These are phyloP conservation scores for Aldrovandia affinis DNA, from an alignment of 2,797 vertebrate genomes.

Conservation along the genomic window DNA sequence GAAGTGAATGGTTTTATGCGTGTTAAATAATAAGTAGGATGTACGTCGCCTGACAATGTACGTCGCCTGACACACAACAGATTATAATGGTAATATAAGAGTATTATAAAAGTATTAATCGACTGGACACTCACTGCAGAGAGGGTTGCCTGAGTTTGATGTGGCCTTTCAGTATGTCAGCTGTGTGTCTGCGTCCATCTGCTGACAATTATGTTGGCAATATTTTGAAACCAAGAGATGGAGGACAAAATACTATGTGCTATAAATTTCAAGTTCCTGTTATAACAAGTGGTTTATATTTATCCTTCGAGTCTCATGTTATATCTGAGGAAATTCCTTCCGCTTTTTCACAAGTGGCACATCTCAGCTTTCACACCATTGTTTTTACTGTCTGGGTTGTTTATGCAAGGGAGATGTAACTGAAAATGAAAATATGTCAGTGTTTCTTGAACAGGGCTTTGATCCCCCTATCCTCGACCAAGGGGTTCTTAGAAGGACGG, in stretches of 20 bases:
- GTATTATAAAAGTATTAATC: conserved; percentile 49
- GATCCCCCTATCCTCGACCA: conserved; percentile 38
- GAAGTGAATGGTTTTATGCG: not conserved
- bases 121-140: conserved; percentile 50
- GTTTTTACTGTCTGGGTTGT: conserved; percentile 64
- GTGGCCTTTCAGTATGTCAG: conserved; percentile 52
- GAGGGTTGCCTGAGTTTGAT: conserved; percentile 47
- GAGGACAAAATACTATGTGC: conserved; percentile 78
- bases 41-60: not conserved
- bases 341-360: conserved; percentile 45
- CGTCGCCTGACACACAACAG: not conserved
- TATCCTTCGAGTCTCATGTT: conserved; percentile 63
- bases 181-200: conserved; percentile 73
- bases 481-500: conserved; percentile 22
- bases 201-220: conserved; percentile 71
- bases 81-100: not conserved
- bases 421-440: conserved; percentile 63
- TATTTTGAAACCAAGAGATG: conserved; percentile 76
- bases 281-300: conserved; percentile 82
- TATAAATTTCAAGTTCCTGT: conserved; percentile 82
- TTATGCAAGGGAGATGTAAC: conserved; percentile 62
- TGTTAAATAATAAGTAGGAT: not conserved
- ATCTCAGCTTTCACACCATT: conserved; percentile 67
- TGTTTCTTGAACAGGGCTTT: conserved; percentile 51
- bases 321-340: conserved; percentile 68